Evolutionary conservation across 2,113 vertebrate species (phyloP), one percentile per base, ranked within the genome.

Genomic region (Nestor notabilis): DNA sequence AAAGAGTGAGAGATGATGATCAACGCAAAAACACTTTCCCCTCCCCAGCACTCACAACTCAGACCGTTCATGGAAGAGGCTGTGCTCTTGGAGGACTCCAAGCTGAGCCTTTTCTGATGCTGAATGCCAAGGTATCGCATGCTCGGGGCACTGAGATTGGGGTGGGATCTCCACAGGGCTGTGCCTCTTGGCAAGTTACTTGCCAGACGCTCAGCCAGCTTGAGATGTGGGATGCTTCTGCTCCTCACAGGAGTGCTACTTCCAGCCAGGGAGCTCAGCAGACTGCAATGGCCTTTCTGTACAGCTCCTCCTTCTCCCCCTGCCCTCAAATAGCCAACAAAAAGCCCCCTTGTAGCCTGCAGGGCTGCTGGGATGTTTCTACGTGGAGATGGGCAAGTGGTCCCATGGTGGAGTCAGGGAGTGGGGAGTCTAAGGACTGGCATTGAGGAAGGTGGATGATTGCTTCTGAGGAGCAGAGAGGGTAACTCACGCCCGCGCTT

Each of bases 381-480:
- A 82, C 83, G 74, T 44, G 75, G 93, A 78, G 82, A 39, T 63
- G 79, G 70, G 87, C 74, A 76, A 58, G 78, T 68, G 29, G 68
- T 76, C 35, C 80, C 2, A 0, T 61, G 74, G 56, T 75, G 92
- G 89, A 87, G 53, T 4, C 33, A 71, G 75, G 68, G 85, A 87
- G 65, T 46, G 83, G 77, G 69, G 83, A 93, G 91, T 72, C 94
- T 85, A 91, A 94, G 94, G 91, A 53, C 81, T 95, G 96, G 95
- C 87, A n/a, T 37, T 3, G 46, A 96, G 96, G 78, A 95, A 83
- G 1, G 33, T 66, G 97, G 96, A 87, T 93, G 90, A 56, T 96
- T 93, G 90, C 74, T 96, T 94, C 86, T 97, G 87, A 93, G 93
- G 90, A 94, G 91, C 86, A 93, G 96, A 94, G 95, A 93, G 87